Evolutionary conservation across 2,113 vertebrate species (phyloP), one percentile per base, ranked within the genome.

Genomic region (Cheilinus undulatus): DNA sequence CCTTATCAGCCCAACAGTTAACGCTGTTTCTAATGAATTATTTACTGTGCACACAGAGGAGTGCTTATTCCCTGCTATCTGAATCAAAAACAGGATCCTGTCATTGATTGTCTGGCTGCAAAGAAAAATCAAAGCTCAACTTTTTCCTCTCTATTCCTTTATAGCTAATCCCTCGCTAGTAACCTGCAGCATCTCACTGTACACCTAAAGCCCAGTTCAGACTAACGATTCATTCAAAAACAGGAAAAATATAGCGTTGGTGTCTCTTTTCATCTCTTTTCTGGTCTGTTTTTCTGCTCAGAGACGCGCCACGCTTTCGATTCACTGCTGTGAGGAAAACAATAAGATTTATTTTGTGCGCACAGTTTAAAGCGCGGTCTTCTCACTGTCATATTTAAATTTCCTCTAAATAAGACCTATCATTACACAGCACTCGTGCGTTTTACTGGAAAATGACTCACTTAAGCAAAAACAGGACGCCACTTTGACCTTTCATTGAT

Each of bases 211-310:
- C n/a, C n/a, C n/a, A n/a, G n/a, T n/a, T n/a, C n/a, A n/a, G n/a
- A n/a, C n/a, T n/a, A n/a, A n/a, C n/a, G n/a, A n/a, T n/a, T n/a
- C n/a, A n/a, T n/a, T n/a, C n/a, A n/a, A n/a, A n/a, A n/a, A n/a
- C n/a, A n/a, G n/a, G n/a, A 2, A 19, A 67, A 24, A 14, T 36
- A 4, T 46, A 45, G 9, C 36, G n/a, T 3, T 19, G 3, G 3
- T 40, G 14, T 54, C 9, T 4, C n/a, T 26, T 73, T 71, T 70
- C 34, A 26, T 77, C 28, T 50, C 57, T 26, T 26, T 23, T 13
- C 22, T 23, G 24, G 34, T 12, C 22, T 60, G 1, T 64, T 36
- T 36, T 10, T 36, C 10, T 11, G 28, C 28, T 30, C 28, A 30
- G 28, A 3, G 28, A 3, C 7, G 28, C 28, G 3, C 28, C 28